Conservation (phyloP, 92 coral and sea anemone genomes). For the Porites divaricata region DNA sequence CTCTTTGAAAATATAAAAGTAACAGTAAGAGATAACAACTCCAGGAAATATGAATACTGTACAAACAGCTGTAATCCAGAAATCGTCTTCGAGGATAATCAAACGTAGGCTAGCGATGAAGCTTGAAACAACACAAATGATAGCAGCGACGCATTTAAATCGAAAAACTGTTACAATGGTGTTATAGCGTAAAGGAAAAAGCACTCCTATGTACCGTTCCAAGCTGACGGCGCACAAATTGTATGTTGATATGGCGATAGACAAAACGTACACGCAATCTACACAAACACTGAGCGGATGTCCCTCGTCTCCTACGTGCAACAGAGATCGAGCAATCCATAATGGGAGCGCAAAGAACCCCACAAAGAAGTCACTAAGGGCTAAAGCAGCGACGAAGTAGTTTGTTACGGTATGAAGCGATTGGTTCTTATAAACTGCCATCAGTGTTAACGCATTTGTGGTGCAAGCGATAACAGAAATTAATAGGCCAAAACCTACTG, state of each 20-base stretch:
- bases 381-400: constrained; percentile 35
- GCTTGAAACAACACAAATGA: constrained; percentile 27
- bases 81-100: constrained; percentile 12
- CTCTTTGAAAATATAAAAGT: constrained; percentile 28
- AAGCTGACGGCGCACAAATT: constrained; percentile 71
- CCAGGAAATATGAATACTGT: constrained; percentile 24
- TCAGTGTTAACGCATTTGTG: constrained; percentile 24
- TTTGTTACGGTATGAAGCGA: constrained; percentile 33
- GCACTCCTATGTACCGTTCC: constrained; percentile 58
- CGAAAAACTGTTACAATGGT: constrained; percentile 16
- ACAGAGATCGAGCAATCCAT: constrained; percentile 17
- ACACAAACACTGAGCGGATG: constrained; percentile 25
- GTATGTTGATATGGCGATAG: constrained; percentile 35
- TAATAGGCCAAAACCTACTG: constrained; percentile 7
- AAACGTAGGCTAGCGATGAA: constrained; percentile 34
- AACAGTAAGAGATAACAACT: constrained; percentile 24
- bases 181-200: constrained; percentile 48
- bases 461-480: constrained; percentile 15
- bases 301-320: constrained; percentile 13
- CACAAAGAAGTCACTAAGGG: constrained; percentile 38
- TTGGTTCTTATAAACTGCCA: constrained; percentile 21
- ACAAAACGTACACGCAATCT: constrained; percentile 29
- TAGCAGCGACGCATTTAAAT: constrained; percentile 1
- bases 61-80: constrained; percentile 23
- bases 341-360: constrained; percentile 32